Evolutionary conservation across 35 echinoderm and acorn worm species (phyloP).

Genomic region (Patiria miniata): DNA sequence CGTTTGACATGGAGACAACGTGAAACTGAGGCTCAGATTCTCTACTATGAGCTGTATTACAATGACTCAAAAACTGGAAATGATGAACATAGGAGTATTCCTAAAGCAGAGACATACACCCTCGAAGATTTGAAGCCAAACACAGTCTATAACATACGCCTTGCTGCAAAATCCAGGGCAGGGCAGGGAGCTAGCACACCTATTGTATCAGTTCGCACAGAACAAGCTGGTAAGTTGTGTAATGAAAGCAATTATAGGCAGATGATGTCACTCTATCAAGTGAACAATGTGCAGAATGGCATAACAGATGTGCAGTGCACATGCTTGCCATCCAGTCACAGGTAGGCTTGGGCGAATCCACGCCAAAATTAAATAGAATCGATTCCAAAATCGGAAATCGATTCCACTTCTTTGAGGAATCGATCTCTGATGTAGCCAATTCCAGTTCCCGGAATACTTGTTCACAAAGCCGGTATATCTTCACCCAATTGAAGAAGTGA

Average conservation of each 20-base stretch:
- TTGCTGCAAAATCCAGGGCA: slow-evolving; percentile 74
- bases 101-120: slow-evolving; percentile 41
- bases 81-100: slow-evolving; percentile 58
- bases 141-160: slow-evolving; percentile 85
- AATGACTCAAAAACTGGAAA: slow-evolving; percentile 61
- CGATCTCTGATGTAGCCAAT: too few relatives aligned
- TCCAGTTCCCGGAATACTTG: too few relatives aligned
- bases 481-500: too few relatives aligned
- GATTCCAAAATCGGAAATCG: too few relatives aligned
- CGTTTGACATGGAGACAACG: slow-evolving; percentile 74
- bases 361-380: too few relatives aligned
- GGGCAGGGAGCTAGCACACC: slow-evolving; percentile 80
- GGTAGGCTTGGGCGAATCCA: too few relatives aligned
- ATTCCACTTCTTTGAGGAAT: too few relatives aligned
- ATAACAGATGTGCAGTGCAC: too few relatives aligned
- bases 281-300: too few relatives aligned
- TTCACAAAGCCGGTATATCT: too few relatives aligned
- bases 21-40: slow-evolving; percentile 55
- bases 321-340: too few relatives aligned
- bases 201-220: slow-evolving; percentile 77
- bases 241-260: neutral
- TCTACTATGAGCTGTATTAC: slow-evolving; percentile 90
- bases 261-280: too few relatives aligned
- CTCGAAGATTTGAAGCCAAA: slow-evolving; percentile 76
- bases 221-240: slow-evolving; percentile 78